These are phyloP conservation scores for Mythimna ferrago DNA, from an alignment of 2,888 invertebrate genomes.

Conservation along the genomic window DNA sequence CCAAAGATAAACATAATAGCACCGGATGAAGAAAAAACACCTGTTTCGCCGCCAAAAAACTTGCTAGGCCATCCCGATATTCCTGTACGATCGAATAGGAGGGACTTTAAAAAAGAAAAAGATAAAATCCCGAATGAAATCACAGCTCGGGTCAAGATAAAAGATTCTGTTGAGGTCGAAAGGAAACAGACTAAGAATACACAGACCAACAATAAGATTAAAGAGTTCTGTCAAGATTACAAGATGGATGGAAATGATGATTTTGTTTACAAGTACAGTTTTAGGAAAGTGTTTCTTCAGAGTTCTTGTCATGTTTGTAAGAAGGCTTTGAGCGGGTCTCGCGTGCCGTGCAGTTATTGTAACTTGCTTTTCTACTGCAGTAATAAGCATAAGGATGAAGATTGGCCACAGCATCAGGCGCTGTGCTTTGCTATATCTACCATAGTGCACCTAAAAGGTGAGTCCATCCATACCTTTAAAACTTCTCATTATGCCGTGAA, in stretches of 20 bases:
- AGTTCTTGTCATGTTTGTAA: conserved; percentile 91
- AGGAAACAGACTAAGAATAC: conserved; percentile 77
- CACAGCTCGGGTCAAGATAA: conserved; percentile 85
- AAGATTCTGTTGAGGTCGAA: conserved; percentile 80
- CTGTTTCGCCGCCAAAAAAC: conserved; percentile 89
- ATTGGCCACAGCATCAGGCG: conserved; percentile 90
- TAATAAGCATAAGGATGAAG: conserved; percentile 90
- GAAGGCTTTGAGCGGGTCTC: conserved; percentile 75
- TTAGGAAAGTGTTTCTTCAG: conserved; percentile 92
- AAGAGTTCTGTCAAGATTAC: conserved; percentile 68
- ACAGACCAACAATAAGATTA: conserved; percentile 77
- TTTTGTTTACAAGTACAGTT: conserved; percentile 92
- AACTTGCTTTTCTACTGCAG: conserved; percentile 92
- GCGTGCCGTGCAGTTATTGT: conserved; percentile 88
- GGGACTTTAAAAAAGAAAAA: conserved; percentile 88
- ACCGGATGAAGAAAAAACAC: conserved; percentile 74
- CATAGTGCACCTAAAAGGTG: conserved; percentile 90
- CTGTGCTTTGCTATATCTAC: conserved; percentile 92
- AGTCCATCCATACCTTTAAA: conserved; percentile 23
- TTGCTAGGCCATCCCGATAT: conserved; percentile 88
- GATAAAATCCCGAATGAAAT: conserved; percentile 84
- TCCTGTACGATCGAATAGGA: conserved; percentile 90
- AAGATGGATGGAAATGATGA: conserved; percentile 90
- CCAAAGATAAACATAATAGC: conserved; percentile 81
- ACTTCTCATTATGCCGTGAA: background rate